Percentiles rank a stretch among this genome's conserved stretches.
These are phyloP conservation scores for Cnemophilus loriae DNA, from an alignment of 2,113 vertebrate genomes.

Conservation along the genomic window DNA sequence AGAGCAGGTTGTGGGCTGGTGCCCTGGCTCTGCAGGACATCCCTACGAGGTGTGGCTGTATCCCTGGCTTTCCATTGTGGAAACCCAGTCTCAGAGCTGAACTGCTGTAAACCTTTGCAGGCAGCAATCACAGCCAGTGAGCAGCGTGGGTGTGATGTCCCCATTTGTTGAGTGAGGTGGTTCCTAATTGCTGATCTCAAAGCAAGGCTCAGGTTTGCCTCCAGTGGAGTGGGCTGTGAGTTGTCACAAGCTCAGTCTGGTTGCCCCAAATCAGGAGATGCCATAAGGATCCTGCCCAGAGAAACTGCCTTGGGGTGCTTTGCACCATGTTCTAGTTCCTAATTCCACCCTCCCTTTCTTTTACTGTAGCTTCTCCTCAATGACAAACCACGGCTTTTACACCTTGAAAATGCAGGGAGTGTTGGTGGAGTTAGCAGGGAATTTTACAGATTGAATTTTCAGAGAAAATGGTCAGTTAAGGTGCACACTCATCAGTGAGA, in stretches of 20 bases:
- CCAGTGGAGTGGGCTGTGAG: neutral
- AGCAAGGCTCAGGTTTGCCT: neutral
- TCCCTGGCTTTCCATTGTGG: neutral
- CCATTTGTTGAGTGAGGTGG: fast-evolving
- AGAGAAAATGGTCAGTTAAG: neutral
- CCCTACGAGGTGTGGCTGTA: neutral
- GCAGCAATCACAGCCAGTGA: neutral
- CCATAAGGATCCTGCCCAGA: neutral
- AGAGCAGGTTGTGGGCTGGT: neutral
- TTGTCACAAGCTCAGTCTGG: neutral
- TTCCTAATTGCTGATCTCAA: neutral
- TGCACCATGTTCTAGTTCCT: neutral
- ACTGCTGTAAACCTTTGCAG: neutral
- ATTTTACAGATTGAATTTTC: neutral
- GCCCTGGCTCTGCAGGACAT: neutral
- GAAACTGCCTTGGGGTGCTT: neutral
- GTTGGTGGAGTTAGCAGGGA: neutral
- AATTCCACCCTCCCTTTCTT: neutral
- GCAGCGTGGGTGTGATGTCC: neutral
- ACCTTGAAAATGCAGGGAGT: neutral
- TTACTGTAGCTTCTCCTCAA: neutral
- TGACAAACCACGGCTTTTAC: neutral
- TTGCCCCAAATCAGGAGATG: neutral
- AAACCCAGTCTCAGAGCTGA: neutral
- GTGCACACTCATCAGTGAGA: neutral